These are phyloP conservation scores for Typhlichthys eigenmanni DNA, from an alignment of 2,797 vertebrate genomes.

Conservation along the genomic window DNA sequence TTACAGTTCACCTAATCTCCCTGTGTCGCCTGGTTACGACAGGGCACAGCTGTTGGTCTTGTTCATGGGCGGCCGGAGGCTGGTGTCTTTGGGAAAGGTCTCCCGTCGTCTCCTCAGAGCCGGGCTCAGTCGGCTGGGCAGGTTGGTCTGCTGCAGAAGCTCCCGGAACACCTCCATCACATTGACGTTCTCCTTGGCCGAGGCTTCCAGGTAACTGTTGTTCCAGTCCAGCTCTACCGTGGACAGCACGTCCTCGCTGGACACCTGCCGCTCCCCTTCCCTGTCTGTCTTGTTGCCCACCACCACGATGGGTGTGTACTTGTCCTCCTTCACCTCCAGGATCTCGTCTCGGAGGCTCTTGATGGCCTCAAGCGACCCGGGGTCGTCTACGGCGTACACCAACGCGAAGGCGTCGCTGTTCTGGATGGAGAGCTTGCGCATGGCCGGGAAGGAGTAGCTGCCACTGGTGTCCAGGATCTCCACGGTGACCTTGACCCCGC, in stretches of 20 bases:
- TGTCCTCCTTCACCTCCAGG: conserved; percentile 89
- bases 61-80: conserved; percentile 87
- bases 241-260: conserved; percentile 76
- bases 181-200: conserved; percentile 87
- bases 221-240: conserved; percentile 92
- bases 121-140: conserved; percentile 85
- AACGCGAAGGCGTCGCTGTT: conserved; percentile 88
- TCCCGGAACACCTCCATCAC: conserved; percentile 88
- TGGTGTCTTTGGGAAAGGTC: conserved; percentile 83
- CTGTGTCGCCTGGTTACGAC: conserved; percentile 69
- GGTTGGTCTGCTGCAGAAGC: conserved; percentile 86
- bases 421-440: conserved; percentile 91
- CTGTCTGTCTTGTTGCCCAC: conserved; percentile 89
- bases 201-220: conserved; percentile 86
- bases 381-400: conserved; percentile 86
- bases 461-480: conserved; percentile 93
- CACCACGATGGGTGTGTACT: conserved; percentile 86
- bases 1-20: neutral
- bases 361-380: conserved; percentile 84
- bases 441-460: conserved; percentile 92
- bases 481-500: conserved; percentile 81
- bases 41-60: conserved; percentile 92
- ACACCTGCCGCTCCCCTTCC: conserved; percentile 72
- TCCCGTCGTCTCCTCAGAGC: conserved; percentile 84
- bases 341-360: conserved; percentile 88